Evolutionary conservation across 1,140 invertebrate species (phyloP).

Genomic region (Palaemon carinicauda): DNA sequence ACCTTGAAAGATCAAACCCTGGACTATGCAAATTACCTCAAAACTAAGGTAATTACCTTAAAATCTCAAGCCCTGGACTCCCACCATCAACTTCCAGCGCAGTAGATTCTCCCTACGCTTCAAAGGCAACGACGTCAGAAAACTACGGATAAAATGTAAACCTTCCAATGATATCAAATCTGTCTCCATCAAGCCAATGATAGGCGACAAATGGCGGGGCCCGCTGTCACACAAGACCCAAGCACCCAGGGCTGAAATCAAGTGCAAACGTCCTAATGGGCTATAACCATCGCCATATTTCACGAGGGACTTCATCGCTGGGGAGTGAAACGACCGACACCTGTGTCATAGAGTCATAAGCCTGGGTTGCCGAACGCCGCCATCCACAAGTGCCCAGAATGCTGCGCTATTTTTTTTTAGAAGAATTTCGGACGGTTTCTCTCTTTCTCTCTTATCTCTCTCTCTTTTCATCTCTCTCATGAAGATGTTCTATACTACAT

Average conservation of each 20-base stretch:
- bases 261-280: constrained; percentile 27
- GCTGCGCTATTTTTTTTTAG: neutral
- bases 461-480: neutral
- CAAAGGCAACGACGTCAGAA: too few species aligned
- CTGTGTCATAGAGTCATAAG: constrained; percentile 28
- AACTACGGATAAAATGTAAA: too few species aligned
- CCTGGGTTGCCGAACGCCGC: neutral
- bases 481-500: too few species aligned
- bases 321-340: constrained; percentile 6
- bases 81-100: too few species aligned
- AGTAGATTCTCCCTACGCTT: too few species aligned
- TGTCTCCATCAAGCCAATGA: constrained; percentile 1
- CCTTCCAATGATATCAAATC: neutral
- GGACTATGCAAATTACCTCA: too few species aligned
- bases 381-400: neutral
- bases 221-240: neutral
- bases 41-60: too few species aligned
- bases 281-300: constrained; percentile 15
- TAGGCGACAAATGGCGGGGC: neutral
- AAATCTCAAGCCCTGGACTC: neutral
- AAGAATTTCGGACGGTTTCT: neutral
- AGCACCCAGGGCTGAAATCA: constrained; percentile 8
- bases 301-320: constrained; percentile 14
- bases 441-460: neutral
- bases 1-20: too few species aligned